Evolutionary conservation across 2,113 vertebrate genomes (phyloP), one percentile per base, ranked within the genome.

Genomic region (Hemibagrus wyckioides): DNA sequence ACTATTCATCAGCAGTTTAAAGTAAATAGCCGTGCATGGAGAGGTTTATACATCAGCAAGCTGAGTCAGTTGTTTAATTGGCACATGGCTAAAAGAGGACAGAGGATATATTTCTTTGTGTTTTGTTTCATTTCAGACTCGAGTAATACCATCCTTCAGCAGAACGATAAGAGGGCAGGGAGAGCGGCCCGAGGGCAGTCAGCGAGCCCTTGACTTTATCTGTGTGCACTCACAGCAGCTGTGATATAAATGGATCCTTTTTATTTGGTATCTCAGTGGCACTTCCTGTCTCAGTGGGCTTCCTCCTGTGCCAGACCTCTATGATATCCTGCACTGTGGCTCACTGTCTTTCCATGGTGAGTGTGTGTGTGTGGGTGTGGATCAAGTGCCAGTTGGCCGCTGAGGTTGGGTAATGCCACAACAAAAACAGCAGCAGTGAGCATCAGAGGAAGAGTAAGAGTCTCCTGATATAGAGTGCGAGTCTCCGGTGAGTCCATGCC

Each of bases 401-500:
- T 79, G 54, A 41, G 84, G 79, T 63, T 13, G 88, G 44, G 44
- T 83, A 52, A 61, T 28, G n/a, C 41, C 80, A 76, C 57, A 41
- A 75, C 82, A 83, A 28, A 65, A 84, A 79, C 86, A 65, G 81
- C 86, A 65, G 81, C 81, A 83, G 36, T 71, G 67, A 61, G 67
- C 83, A 84, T 73, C 67, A 84, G 65, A 83, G n/a, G 63, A 69
- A 69, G 44, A 86, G 61, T 52, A 81, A 57, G 65, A 65, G 61
- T 80, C 61, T 65, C 57, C 69, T 50, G 71, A 7, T 76, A 65
- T 77, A 30, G 81, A 83, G 73, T 83, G 44, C 4, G 71, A 80
- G 90, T 93, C 95, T 94, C 94, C 94, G 94, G 95, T 96, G 95
- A 94, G 93, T 95, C 94, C 92, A 91, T 93, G 94, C 90, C 92